Evolutionary conservation across 1,140 invertebrate genomes (phyloP).

Genomic region (Brachionus koreanus): DNA sequence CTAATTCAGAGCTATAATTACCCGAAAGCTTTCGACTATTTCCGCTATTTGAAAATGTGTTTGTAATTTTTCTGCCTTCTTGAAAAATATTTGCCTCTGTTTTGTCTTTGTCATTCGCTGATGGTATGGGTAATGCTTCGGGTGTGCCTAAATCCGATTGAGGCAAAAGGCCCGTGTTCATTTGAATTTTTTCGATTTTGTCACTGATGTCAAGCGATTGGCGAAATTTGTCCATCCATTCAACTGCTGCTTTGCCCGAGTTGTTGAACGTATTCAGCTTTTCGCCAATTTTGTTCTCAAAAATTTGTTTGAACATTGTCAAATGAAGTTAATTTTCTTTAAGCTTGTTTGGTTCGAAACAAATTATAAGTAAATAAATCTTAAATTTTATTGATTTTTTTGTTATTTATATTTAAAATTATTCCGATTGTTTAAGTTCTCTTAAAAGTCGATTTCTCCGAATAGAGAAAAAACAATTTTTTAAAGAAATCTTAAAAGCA

Average conservation of each 20-base stretch:
- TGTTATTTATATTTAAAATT: conserved; percentile 18
- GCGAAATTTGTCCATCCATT: conserved; percentile 44
- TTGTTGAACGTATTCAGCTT: conserved; percentile 39
- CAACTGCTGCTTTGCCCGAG: conserved; percentile 32
- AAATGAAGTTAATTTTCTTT: neutral
- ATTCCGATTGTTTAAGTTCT: conserved; percentile 12
- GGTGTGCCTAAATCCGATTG: neutral
- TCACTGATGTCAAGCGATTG: conserved; percentile 27
- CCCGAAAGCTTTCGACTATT: neutral
- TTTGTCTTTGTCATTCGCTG: neutral
- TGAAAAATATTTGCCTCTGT: neutral
- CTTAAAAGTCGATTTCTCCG: neutral
- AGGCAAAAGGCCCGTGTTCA: neutral
- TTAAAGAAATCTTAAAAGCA: neutral
- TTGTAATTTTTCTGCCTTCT: neutral
- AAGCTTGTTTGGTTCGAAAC: neutral
- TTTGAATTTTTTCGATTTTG: conserved; percentile 38
- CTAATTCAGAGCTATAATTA: conserved; percentile 9
- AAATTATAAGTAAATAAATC: neutral
- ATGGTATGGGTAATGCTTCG: neutral
- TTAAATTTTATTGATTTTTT: conserved; percentile 16
- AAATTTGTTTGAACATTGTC: conserved; percentile 38
- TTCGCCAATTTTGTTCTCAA: conserved; percentile 40
- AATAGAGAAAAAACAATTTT: neutral
- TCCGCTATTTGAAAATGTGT: neutral